phyloP scores from a whole-genome alignment of 1,140 invertebrate genomes.

The Drosophila rufa region DNA sequence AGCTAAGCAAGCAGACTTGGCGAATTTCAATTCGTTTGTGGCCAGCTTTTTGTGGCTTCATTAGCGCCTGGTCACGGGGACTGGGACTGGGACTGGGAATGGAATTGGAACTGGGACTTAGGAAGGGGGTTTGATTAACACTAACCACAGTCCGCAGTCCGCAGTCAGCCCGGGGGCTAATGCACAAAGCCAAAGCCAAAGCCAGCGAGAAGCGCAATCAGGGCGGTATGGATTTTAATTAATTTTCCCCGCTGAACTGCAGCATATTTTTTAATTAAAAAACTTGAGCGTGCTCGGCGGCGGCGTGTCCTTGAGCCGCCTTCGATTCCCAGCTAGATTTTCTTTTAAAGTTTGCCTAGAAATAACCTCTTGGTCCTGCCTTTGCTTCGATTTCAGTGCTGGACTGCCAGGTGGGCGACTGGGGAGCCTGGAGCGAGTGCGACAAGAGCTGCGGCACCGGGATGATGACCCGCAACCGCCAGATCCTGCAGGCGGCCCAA shows the following conservation, averaged over 20 bases:
- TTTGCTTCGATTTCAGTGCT: slow-evolving; percentile 87
- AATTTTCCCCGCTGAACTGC: slow-evolving; percentile 69
- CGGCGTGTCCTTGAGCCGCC: not conserved
- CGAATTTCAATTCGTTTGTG: slow-evolving; percentile 56
- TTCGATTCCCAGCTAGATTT: not conserved
- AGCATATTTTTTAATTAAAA: slow-evolving; percentile 76
- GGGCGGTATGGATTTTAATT: slow-evolving; percentile 79
- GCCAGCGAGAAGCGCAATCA: slow-evolving; percentile 54
- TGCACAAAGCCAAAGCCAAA: slow-evolving; percentile 35
- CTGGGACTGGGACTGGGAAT: no score
- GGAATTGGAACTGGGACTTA: not conserved
- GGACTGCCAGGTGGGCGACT: slow-evolving; percentile 91
- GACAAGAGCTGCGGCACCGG: slow-evolving; percentile 91
- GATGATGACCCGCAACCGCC: slow-evolving; percentile 89
- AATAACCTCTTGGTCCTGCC: no score
- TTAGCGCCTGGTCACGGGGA: slow-evolving; percentile 46
- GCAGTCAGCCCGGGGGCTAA: slow-evolving; percentile 8
- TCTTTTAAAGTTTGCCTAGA: not conserved
- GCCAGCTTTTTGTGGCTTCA: slow-evolving; percentile 69
- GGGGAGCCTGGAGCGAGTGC: slow-evolving; percentile 91
- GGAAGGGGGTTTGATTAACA: slow-evolving; percentile 56
- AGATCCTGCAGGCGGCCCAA: slow-evolving; percentile 87
- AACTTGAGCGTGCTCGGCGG: slow-evolving; percentile 48
- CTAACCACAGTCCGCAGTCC: slow-evolving; percentile 10
- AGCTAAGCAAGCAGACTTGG: slow-evolving; percentile 10